These are phyloP conservation scores for Noctua janthe DNA, from an alignment of 2,888 invertebrate species.

Conservation along the genomic window DNA sequence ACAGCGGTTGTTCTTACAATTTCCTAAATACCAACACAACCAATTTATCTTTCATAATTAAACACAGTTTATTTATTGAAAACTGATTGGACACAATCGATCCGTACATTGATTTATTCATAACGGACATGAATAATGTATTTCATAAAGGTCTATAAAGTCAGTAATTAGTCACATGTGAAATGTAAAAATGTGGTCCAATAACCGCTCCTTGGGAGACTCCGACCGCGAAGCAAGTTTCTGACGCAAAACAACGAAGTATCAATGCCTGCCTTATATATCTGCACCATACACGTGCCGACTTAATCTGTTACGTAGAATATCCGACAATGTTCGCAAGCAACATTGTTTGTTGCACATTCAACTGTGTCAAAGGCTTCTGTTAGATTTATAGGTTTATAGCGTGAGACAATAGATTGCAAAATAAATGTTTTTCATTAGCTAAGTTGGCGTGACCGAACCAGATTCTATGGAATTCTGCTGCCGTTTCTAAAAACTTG, in stretches of 20 bases:
- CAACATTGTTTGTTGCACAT: conserved; percentile 68
- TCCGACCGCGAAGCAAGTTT: conserved; percentile 60
- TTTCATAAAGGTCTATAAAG: conserved; percentile 38
- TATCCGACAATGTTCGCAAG: conserved; percentile 55
- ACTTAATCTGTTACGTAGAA: conserved; percentile 68
- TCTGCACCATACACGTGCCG: conserved; percentile 77
- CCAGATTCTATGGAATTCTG: conserved; percentile 76
- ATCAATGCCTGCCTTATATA: conserved; percentile 66
- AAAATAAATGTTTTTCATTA: conserved; percentile 75
- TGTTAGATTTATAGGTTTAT: conserved; percentile 73
- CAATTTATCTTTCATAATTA: conserved; percentile 46
- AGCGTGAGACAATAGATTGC: conserved; percentile 74
- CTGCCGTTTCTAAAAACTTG: conserved; percentile 80
- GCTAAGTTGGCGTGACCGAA: conserved; percentile 74
- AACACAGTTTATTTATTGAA: conserved; percentile 46
- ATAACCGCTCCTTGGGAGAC: conserved; percentile 69
- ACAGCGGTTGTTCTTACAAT: conserved; percentile 27
- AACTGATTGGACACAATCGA: conserved; percentile 48
- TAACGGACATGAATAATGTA: conserved; percentile 37
- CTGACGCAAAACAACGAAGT: conserved; percentile 72
- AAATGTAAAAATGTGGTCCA: conserved; percentile 71
- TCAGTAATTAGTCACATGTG: conserved; percentile 63
- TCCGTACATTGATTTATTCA: conserved; percentile 38
- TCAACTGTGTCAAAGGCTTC: conserved; percentile 73
- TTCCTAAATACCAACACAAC: conserved; percentile 31